Base-by-base conservation (phyloP, 1,140 invertebrate species). In the Contarinia nasturtii region DNA sequence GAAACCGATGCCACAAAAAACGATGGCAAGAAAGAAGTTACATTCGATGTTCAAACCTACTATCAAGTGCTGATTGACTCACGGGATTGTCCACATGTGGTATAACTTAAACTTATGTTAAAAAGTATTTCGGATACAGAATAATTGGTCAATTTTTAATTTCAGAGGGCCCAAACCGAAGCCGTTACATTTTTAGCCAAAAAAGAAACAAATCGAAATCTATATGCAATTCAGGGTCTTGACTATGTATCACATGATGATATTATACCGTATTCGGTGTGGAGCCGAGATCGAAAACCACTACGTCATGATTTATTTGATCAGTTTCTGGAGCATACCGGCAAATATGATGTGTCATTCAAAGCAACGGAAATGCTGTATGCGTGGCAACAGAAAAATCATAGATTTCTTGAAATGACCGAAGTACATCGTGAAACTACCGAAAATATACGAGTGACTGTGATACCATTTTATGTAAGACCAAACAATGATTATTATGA, bases 401-500 rank as follows among this genome's bases (percentile, higher is more conserved):
- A 96, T 67, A 89, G 91, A 0, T 96, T 91, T 91, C 62, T 97
- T 36, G 88, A 96, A 60, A 67, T 97, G 43, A 92, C 89, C 33
- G 90, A 96, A 69, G 92, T 98, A n/a, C 90, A 96, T 62, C 86
- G 90, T 60, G 90, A 97, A 70, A 97, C 90, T 0, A 97, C 93
- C 0, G 90, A 97, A 66, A 85, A 86, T 63, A 81, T 97, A 52
- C 70, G 92, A 17, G 82, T 98, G 7, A 98, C 93, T 10, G 93
- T 96, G 2, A 97, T 95, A 63, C 93, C 93, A 3, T 97, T 97
- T 67, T 97, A 94, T 60, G 27, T 27, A 10, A 27, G 27, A n/a
- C n/a, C n/a, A n/a, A n/a, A n/a, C n/a, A n/a, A n/a, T n/a, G n/a
- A n/a, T n/a, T n/a, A n/a, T n/a, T n/a, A n/a, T n/a, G 92, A 94